Percentiles rank a stretch among this genome's conserved stretches.
phyloP scores from a whole-genome alignment of 2,113 vertebrate genomes.

The Perca fluviatilis region DNA sequence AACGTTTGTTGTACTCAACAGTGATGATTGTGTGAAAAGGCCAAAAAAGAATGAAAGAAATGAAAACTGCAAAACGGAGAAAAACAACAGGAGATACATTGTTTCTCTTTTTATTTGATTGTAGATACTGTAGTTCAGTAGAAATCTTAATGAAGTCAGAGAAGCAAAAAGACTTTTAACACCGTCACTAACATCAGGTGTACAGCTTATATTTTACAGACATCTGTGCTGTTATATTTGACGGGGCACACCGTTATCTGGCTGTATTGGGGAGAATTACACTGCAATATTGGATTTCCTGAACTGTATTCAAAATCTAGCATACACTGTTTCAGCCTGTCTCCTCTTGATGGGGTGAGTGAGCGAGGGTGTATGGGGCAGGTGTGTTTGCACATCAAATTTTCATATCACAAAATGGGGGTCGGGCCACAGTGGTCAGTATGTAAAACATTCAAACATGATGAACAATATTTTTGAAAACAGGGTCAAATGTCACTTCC shows the following conservation, averaged over 20 bases:
- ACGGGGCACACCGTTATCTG: not conserved
- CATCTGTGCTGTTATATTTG: conserved; percentile 11
- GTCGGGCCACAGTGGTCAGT: not conserved
- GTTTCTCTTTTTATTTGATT: conserved; percentile 56
- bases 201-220: conserved; percentile 20
- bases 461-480: conserved; percentile 27
- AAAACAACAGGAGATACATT: conserved; percentile 5
- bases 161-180: conserved; percentile 17
- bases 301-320: conserved; percentile 1
- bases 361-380: conserved; percentile 2
- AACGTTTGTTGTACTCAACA: conserved; percentile 51
- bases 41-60: conserved; percentile 60
- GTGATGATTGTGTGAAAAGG: conserved; percentile 66
- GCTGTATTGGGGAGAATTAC: conserved; percentile 24
- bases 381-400: not conserved
- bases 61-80: not conserved
- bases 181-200: conserved; percentile 29
- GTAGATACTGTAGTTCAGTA: conserved; percentile 45
- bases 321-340: conserved; percentile 2
- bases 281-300: conserved; percentile 46
- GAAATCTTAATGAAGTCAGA: conserved; percentile 16
- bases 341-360: conserved; percentile 4
- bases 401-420: conserved; percentile 1
- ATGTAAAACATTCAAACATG: not conserved
- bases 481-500: conserved; percentile 28